phyloP scores from a whole-genome alignment of 2,113 vertebrate species.

The Pteruthius melanotis region DNA sequence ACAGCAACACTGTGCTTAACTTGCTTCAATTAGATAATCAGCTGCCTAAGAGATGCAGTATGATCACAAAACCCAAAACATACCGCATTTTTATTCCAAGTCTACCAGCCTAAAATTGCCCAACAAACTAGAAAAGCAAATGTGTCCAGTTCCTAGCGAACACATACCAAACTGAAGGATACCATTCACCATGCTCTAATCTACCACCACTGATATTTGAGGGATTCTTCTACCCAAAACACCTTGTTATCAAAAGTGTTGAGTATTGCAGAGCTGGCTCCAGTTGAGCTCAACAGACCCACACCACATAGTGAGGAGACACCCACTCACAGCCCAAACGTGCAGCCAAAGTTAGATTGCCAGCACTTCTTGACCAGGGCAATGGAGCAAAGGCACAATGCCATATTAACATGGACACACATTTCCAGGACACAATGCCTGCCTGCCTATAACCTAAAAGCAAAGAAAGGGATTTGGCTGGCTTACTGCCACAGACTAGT shows the following conservation, averaged over 20 bases:
- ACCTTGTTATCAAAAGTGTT: neutral
- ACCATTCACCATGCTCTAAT: neutral
- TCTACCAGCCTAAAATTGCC: neutral
- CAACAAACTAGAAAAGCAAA: neutral
- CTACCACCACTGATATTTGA: neutral
- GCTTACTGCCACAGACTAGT: neutral
- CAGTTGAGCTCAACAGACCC: neutral
- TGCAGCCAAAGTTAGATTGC: neutral
- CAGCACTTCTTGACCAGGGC: neutral
- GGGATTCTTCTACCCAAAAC: neutral
- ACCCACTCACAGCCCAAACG: neutral
- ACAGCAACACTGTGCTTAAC: neutral
- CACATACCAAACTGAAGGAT: neutral
- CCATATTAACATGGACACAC: fast-evolving
- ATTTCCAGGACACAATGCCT: neutral
- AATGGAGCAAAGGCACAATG: neutral
- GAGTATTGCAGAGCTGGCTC: neutral
- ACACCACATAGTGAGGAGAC: neutral
- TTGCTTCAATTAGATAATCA: neutral
- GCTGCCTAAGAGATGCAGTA: neutral
- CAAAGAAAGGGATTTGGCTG: neutral
- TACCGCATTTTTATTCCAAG: neutral
- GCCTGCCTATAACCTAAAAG: neutral
- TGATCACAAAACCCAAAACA: neutral
- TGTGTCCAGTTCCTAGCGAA: neutral